Conservation (phyloP, 2,888 invertebrate genomes). For the Horisme vitalbata region DNA sequence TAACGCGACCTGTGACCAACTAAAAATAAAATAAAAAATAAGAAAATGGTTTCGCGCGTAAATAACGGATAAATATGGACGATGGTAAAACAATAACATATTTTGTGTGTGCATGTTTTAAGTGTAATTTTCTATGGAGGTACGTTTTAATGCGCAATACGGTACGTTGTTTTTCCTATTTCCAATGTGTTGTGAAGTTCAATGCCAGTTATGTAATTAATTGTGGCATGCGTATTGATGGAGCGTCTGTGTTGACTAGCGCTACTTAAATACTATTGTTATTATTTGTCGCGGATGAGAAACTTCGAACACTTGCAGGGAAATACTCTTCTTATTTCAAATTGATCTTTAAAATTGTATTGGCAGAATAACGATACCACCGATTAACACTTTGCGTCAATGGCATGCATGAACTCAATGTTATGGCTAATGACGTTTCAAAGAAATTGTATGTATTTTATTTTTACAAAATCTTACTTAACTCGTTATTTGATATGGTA, state of each 20-base stretch:
- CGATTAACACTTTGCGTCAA: too few relatives aligned
- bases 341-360: too few relatives aligned
- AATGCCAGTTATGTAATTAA: slow-evolving; percentile 67
- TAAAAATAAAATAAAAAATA: slow-evolving; percentile 41
- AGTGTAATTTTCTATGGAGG: slow-evolving; percentile 33
- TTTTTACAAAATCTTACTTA: too few relatives aligned
- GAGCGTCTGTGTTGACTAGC: slow-evolving; percentile 5
- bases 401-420: too few relatives aligned
- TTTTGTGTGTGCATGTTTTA: slow-evolving; percentile 52
- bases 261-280: background rate
- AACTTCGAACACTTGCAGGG: background rate
- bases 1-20: slow-evolving; percentile 45
- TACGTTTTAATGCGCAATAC: slow-evolving; percentile 50
- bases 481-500: too few relatives aligned
- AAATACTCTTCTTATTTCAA: too few relatives aligned
- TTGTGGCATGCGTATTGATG: slow-evolving; percentile 25
- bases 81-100: slow-evolving; percentile 48
- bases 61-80: slow-evolving; percentile 71
- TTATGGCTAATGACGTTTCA: too few relatives aligned
- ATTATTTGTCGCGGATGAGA: background rate
- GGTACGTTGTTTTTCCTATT: slow-evolving; percentile 42
- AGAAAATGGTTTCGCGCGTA: slow-evolving; percentile 63
- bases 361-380: too few relatives aligned
- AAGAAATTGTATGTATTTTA: too few relatives aligned
- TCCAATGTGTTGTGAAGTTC: slow-evolving; percentile 49